Evolutionary conservation across 30 jellyfish, hydroid and myxozoan species (phyloP).

Genomic region (Aurelia sp.): DNA sequence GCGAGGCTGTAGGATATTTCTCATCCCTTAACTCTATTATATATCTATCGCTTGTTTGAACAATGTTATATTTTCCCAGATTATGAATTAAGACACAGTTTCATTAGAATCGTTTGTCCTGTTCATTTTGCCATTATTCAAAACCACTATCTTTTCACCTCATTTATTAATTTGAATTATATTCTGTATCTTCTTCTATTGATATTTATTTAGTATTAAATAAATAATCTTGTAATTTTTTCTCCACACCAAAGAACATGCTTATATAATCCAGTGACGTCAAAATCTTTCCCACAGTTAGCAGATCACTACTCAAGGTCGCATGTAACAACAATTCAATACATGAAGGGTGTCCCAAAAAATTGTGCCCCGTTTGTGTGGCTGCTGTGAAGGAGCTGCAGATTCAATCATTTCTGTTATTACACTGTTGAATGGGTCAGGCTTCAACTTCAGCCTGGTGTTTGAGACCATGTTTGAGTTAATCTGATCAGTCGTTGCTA

Average conservation of each 20-base stretch:
- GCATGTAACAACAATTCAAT: no score
- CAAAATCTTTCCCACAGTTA: no score
- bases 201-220: neutral
- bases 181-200: neutral
- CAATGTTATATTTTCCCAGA: constrained; percentile 6
- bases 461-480: no score
- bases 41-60: neutral
- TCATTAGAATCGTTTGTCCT: neutral
- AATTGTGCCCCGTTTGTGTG: no score
- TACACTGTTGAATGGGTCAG: no score
- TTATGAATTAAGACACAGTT: neutral
- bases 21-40: neutral
- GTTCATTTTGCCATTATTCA: neutral
- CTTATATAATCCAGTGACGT: neutral
- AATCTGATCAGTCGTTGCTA: no score
- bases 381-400: no score
- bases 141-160: constrained; percentile 1
- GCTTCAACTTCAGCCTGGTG: no score
- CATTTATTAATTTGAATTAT: neutral
- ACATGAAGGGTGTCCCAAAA: no score
- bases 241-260: neutral
- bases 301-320: no score
- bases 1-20: no score
- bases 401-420: no score
- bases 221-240: neutral